phyloP scores from a whole-genome alignment of 2,797 vertebrate species.

The Staurois parvus region DNA sequence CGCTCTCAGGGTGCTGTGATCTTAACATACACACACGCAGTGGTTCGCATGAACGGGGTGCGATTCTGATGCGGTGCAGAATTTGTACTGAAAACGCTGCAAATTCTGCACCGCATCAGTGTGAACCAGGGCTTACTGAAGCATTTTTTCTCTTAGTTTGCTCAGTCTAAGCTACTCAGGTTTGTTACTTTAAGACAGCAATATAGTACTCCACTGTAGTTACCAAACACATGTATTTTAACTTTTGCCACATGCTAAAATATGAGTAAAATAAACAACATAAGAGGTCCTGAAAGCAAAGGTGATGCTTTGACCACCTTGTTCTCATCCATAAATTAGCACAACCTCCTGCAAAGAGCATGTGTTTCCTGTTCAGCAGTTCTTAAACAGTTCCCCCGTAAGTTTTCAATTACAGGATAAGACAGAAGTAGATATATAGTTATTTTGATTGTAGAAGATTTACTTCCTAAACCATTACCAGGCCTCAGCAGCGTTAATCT shows the following conservation, averaged over 20 bases:
- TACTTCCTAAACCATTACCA: neutral
- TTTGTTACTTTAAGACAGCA: neutral
- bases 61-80: too few relatives aligned
- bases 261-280: neutral
- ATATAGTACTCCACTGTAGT: neutral
- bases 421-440: neutral
- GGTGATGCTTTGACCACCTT: slow-evolving; percentile 1
- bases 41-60: too few relatives aligned
- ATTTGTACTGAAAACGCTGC: too few relatives aligned
- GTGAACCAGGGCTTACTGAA: too few relatives aligned
- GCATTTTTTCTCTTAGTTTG: too few relatives aligned
- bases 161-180: too few relatives aligned
- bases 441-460: neutral
- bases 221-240: neutral
- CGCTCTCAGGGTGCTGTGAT: too few relatives aligned
- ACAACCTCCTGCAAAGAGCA: neutral
- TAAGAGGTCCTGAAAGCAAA: neutral
- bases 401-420: neutral
- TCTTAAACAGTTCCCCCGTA: neutral
- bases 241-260: neutral
- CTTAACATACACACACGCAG: too few relatives aligned
- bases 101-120: too few relatives aligned
- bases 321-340: slow-evolving; percentile 1
- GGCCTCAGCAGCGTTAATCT: neutral
- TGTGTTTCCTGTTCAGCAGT: neutral